Evolutionary conservation across 2,113 vertebrate species (phyloP).

Genomic region (Oryzias celebensis): DNA sequence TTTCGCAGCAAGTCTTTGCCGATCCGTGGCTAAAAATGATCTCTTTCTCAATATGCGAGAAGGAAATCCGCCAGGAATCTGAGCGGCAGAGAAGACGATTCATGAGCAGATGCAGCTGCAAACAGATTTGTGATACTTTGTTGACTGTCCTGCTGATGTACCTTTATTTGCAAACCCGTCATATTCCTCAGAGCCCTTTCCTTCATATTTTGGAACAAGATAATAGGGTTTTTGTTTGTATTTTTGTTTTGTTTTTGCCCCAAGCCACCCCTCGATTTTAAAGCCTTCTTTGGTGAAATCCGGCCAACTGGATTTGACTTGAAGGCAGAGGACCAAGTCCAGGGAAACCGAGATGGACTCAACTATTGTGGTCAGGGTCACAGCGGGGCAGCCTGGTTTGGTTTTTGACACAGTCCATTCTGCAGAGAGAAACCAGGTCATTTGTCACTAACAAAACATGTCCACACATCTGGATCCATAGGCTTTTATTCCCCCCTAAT

Average conservation of each 20-base stretch:
- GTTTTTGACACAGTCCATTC: constrained; percentile 68
- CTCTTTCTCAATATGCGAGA: constrained; percentile 78
- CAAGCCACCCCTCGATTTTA: constrained; percentile 78
- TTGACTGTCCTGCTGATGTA: constrained; percentile 12
- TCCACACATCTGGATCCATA: not conserved
- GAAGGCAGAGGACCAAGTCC: constrained; percentile 83
- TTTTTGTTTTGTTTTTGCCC: constrained; percentile 62
- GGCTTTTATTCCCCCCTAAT: no score
- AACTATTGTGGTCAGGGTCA: constrained; percentile 69
- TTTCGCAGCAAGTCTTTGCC: constrained; percentile 79
- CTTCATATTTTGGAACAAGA: constrained; percentile 83
- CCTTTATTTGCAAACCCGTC: constrained; percentile 60
- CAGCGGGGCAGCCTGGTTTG: constrained; percentile 80
- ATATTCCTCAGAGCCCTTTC: constrained; percentile 52
- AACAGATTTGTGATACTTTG: not conserved
- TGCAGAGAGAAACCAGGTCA: constrained; percentile 21
- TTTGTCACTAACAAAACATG: no score
- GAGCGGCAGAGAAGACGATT: constrained; percentile 10
- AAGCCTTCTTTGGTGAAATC: constrained; percentile 68
- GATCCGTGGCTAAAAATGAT: constrained; percentile 79
- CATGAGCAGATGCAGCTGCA: not conserved
- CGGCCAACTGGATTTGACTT: constrained; percentile 76
- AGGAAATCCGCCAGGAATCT: constrained; percentile 80
- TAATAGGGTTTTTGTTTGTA: constrained; percentile 62
- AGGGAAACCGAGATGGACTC: constrained; percentile 73